Evolutionary conservation across 2,113 vertebrate species (phyloP).

Genomic region (Herpetotheres cachinnans): DNA sequence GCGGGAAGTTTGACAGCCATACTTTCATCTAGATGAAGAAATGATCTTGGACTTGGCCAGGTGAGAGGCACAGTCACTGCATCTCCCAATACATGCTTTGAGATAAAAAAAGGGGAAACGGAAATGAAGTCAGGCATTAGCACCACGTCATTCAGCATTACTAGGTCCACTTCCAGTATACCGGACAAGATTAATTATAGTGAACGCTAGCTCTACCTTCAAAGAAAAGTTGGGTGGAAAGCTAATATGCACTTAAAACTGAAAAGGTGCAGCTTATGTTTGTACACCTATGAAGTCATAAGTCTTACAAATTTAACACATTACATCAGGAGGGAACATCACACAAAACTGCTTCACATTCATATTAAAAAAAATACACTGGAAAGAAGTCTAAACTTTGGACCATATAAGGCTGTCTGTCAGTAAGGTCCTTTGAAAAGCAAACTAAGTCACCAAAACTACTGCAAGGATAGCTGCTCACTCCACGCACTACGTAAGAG

Average conservation of each 20-base stretch:
- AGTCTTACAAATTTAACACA: neutral
- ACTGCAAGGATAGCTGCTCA: neutral
- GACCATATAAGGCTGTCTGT: neutral
- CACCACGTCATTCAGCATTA: fast-evolving
- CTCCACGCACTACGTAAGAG: fast-evolving
- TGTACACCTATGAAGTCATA: fast-evolving
- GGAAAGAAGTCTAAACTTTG: neutral
- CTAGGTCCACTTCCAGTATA: neutral
- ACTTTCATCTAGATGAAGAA: neutral
- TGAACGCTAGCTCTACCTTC: neutral
- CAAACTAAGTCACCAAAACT: neutral
- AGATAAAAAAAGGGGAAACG: neutral
- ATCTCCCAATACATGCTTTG: fast-evolving
- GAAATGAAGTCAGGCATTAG: neutral
- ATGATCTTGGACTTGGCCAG: neutral
- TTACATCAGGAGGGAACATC: neutral
- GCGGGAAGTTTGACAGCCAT: neutral
- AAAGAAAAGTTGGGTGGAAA: neutral
- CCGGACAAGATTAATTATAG: neutral
- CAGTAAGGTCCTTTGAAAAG: neutral
- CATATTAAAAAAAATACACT: neutral
- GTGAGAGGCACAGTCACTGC: neutral
- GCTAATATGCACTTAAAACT: neutral
- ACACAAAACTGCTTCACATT: neutral
- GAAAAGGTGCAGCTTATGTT: neutral